Evolutionary conservation across 2,888 invertebrate genomes (phyloP), one percentile per base, ranked within the genome.

Genomic region (Heliconius charithonia): DNA sequence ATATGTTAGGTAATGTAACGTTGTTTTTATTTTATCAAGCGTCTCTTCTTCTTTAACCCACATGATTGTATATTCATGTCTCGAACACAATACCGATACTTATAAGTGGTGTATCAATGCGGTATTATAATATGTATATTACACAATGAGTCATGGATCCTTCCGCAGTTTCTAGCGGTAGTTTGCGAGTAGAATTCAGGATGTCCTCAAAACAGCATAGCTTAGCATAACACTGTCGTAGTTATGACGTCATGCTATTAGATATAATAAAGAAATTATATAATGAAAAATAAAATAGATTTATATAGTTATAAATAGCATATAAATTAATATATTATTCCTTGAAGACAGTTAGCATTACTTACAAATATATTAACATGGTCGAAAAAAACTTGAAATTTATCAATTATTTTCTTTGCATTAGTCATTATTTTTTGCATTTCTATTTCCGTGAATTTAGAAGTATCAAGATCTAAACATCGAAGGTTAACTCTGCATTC

Each of bases 111-210:
- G 7, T 75, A 45, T 65, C 74, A 66, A 70, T 70, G 73, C 41
- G 72, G 45, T 75, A 75, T 80, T 75, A 79, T 76, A 62, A 75
- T 62, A 62, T 77, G 56, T 73, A 67, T 76, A 69, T 79, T 73
- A 77, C 76, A 76, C 59, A 77, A 81, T 81, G 81, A 81, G 62
- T 81, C 81, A 81, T 37, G 73, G 76, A 37, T 56, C 79, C 81
- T 79, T 79, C 79, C 81, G 77, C 70, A 79, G 51, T 81, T 74
- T 78, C 79, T 79, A 81, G 77, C 81, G 79, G 81, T 74, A 70
- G 59, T 81, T 65, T 65, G 79, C 79, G 65, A 74, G 62, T 74
- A 76, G 56, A 73, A 74, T 78, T 73, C 76, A 79, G 79, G 76
- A 80, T 80, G 67, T 66, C 41, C 16, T 19, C 25, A 9, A 41